Percentiles rank a stretch among this genome's conserved stretches.
These are phyloP conservation scores for Antheraea yamamai DNA, from an alignment of 2,888 invertebrate genomes.

Conservation along the genomic window DNA sequence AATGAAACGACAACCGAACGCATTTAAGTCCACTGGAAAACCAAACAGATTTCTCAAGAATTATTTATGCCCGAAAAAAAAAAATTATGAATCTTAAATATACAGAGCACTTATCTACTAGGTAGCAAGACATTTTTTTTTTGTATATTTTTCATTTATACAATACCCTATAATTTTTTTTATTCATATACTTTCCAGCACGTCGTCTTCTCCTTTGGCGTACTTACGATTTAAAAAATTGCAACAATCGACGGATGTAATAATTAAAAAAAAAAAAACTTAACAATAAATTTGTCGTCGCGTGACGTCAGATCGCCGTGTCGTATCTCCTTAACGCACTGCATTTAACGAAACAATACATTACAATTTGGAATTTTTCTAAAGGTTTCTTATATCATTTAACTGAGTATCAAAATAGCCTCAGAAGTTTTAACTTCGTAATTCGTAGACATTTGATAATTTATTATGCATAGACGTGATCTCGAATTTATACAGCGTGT, in stretches of 20 bases:
- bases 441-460: background rate
- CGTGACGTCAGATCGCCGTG: conserved; percentile 42
- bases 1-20: conserved; percentile 37
- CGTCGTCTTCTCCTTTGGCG: conserved; percentile 73
- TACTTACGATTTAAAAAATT: conserved; percentile 70
- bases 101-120: conserved; percentile 48
- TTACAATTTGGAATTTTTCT: background rate
- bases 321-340: conserved; percentile 38
- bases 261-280: conserved; percentile 67
- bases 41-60: conserved; percentile 26
- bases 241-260: conserved; percentile 59
- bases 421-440: background rate
- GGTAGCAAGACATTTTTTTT: conserved; percentile 65
- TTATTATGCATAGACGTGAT: background rate
- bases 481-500: background rate
- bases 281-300: conserved; percentile 59
- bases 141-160: conserved; percentile 72
- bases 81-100: conserved; percentile 34
- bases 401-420: background rate
- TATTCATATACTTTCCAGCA: conserved; percentile 41
- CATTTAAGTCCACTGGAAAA: conserved; percentile 30
- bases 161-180: conserved; percentile 54
- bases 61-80: conserved; percentile 28
- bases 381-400: background rate
- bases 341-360: background rate